Base-by-base conservation (phyloP, 2,888 invertebrate genomes). In the Aspidiotus destructor region DNA sequence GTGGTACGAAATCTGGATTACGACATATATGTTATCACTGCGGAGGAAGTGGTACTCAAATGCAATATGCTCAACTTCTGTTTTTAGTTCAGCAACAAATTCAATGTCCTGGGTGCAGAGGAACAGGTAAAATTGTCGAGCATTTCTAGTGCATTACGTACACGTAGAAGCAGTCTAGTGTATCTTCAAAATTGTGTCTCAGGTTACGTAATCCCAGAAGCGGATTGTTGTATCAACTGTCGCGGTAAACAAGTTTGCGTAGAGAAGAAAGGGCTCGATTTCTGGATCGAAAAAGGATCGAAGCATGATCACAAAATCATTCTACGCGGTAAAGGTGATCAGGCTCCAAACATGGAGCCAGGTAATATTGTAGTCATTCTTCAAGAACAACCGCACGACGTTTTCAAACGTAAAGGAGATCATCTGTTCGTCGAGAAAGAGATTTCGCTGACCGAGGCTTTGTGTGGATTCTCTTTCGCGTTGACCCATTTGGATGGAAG, bases 401-500 rank as follows among this genome's bases (percentile, higher is more conserved):
- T 81, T 55, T 96, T 93, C 79, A 84, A 86, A 75, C 83, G 96
- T 72, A 84, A 84, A 70, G 87, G 86, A 64, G 64, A 64, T 58
- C 88, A 89, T 77, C 80, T 90, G 64, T 78, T 85, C 72, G 84
- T 92, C 79, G 85, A 84, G 72, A 85, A 87, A 75, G 85, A 83
- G 70, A 84, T 96, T 55, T 84, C 86, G 55, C 79, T 96, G 64
- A 89, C 91, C 3, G 93, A 96, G 77, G 92, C 96, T 13, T 80
- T 96, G 10, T 95, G 95, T 79, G 96, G 96, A 8, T 91, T 93
- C 78, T 81, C 84, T 70, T 86, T 91, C 78, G 82, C 86, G 62
- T 79, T 96, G n/a, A 86, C 86, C 75, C 95, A 96, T 78, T 81
- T 97, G 73, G 95, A 96, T 80, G 92, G 90, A 0, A 82, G 94